A percentile compares a stretch with the other conserved stretches of the same genome.
Conservation (phyloP, 2,797 vertebrate species). For the Gorsachius magnificus region DNA sequence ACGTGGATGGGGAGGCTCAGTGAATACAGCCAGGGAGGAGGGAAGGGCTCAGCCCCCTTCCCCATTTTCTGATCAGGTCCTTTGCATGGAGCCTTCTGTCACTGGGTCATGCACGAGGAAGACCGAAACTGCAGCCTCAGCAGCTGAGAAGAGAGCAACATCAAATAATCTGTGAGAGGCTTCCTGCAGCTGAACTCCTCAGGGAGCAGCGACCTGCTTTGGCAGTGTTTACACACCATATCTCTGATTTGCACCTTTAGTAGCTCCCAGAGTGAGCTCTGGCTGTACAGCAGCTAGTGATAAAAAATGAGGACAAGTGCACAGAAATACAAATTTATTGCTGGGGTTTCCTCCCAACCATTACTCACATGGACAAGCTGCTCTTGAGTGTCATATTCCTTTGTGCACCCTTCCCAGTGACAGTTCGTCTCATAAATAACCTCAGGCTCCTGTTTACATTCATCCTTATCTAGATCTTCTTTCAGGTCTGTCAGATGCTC, state of each 20-base stretch:
- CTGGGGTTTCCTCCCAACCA: conserved; percentile 45
- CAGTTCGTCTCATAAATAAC: conserved; percentile 97
- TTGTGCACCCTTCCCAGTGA: conserved; percentile 94
- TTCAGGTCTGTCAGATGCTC: conserved; percentile 90
- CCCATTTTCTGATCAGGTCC: neutral
- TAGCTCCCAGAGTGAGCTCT: conserved; percentile 57
- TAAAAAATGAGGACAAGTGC: conserved; percentile 45
- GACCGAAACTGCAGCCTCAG: conserved; percentile 40
- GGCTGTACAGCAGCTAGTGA: conserved; percentile 38
- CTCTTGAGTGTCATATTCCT: conserved; percentile 96
- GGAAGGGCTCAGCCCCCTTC: neutral
- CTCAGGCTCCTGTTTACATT: conserved; percentile 96
- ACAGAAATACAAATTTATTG: conserved; percentile 48
- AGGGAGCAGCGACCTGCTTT: conserved; percentile 42
- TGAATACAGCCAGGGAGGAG: neutral
- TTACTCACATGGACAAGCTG: conserved; percentile 95
- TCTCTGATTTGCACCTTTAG: conserved; percentile 62
- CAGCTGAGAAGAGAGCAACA: conserved; percentile 23
- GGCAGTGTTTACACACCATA: conserved; percentile 55
- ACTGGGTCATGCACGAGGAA: neutral
- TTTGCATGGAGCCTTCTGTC: neutral
- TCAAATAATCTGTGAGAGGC: conserved; percentile 52
- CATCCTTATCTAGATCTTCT: conserved; percentile 96
- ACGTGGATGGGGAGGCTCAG: neutral
- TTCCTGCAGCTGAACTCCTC: conserved; percentile 22